Evolutionary conservation across 2,113 vertebrate genomes (phyloP).

Genomic region (Caloenas nicobarica): DNA sequence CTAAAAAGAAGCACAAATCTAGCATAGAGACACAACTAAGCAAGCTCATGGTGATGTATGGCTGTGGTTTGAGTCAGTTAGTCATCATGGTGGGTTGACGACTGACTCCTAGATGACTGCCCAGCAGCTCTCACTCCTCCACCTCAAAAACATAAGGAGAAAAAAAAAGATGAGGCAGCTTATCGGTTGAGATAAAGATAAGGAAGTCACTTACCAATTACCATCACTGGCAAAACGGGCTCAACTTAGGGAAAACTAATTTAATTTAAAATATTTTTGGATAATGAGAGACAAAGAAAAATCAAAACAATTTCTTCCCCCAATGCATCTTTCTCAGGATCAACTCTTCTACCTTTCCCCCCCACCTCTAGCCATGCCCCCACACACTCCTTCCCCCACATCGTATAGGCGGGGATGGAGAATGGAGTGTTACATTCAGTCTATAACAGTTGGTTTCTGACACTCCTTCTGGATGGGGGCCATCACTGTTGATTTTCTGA

Average conservation of each 20-base stretch:
- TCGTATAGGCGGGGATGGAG: neutral
- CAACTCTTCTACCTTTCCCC: neutral
- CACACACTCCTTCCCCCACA: rapidly evolving
- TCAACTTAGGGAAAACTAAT: neutral
- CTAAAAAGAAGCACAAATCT: neutral
- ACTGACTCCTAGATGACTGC: neutral
- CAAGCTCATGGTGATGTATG: neutral
- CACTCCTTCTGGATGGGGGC: rapidly evolving
- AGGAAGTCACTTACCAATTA: neutral
- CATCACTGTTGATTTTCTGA: neutral
- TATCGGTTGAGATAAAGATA: neutral
- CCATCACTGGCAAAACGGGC: neutral
- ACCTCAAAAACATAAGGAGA: neutral
- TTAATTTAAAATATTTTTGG: neutral
- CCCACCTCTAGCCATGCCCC: rapidly evolving
- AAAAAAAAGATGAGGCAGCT: neutral
- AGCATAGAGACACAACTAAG: neutral
- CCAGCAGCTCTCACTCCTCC: neutral
- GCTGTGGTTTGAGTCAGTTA: neutral
- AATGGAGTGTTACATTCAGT: neutral
- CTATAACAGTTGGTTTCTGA: neutral
- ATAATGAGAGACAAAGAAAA: neutral
- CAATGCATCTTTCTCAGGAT: neutral
- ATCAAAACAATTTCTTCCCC: neutral
- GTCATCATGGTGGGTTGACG: neutral